Conservation (phyloP, 2,113 vertebrate genomes). For the pig (Sus scrofa) region T2T-Sscrofa CM000827.6:65132501-65133000, state of each 20-base stretch:
- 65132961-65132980: neutral
- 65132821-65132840: slow-evolving; percentile 84
- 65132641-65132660: slow-evolving; percentile 69
- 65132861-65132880: slow-evolving; percentile 84
- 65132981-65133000: neutral
- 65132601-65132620: slow-evolving; percentile 53
- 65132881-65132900: slow-evolving; percentile 67
- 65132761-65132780: slow-evolving; percentile 85
- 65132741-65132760: slow-evolving; percentile 87
- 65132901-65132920: slow-evolving; percentile 65
- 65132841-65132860: neutral
- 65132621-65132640: slow-evolving; percentile 51
- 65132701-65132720: slow-evolving; percentile 86
- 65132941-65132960: slow-evolving; percentile 67
- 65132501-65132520: neutral
- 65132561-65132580: slow-evolving; percentile 12
- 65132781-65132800: slow-evolving; percentile 83
- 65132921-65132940: slow-evolving; percentile 72
- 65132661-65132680: slow-evolving; percentile 67
- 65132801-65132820: slow-evolving; percentile 85
- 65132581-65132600: neutral
- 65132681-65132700: slow-evolving; percentile 81
- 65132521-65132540: slow-evolving; percentile 12
- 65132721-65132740: slow-evolving; percentile 85
- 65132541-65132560: slow-evolving; percentile 12